Percentiles rank a stretch among this genome's conserved stretches.
These are phyloP conservation scores for Formica aserva DNA, from an alignment of 2,888 invertebrate species.

Conservation along the genomic window DNA sequence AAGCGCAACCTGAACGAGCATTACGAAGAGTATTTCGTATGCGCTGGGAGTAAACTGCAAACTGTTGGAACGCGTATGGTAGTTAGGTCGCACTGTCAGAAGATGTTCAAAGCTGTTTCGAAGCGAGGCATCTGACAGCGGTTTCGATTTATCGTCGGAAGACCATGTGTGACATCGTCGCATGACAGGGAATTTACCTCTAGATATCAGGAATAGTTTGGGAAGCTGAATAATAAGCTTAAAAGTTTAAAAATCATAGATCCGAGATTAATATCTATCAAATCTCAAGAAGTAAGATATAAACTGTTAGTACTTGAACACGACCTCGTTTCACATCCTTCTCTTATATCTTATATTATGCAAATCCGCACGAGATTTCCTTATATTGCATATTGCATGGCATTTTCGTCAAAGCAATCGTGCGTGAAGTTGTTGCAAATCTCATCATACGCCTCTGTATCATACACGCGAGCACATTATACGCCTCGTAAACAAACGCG, in stretches of 20 bases:
- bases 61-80: slow-evolving; percentile 35
- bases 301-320: not conserved
- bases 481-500: not conserved
- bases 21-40: slow-evolving; percentile 17
- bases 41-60: slow-evolving; percentile 3
- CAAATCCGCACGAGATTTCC: slow-evolving; percentile 24
- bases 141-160: slow-evolving; percentile 29
- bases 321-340: not conserved
- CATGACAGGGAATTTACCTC: slow-evolving; percentile 12
- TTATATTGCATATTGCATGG: slow-evolving; percentile 16
- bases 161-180: slow-evolving; percentile 26
- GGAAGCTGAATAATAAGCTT: not conserved
- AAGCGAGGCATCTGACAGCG: slow-evolving; percentile 29
- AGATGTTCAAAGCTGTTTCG: slow-evolving; percentile 32
- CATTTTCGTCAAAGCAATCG: slow-evolving; percentile 30
- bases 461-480: not conserved
- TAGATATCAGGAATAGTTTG: slow-evolving; percentile 1
- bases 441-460: slow-evolving; percentile 3
- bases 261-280: not conserved
- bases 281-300: not conserved
- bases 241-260: not conserved
- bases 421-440: not conserved
- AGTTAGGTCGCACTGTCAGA: slow-evolving; percentile 38
- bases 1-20: slow-evolving; percentile 23
- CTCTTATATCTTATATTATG: slow-evolving; percentile 25